Conservation (phyloP, 2,113 vertebrate genomes). For the Lethenteron reissneri region DNA sequence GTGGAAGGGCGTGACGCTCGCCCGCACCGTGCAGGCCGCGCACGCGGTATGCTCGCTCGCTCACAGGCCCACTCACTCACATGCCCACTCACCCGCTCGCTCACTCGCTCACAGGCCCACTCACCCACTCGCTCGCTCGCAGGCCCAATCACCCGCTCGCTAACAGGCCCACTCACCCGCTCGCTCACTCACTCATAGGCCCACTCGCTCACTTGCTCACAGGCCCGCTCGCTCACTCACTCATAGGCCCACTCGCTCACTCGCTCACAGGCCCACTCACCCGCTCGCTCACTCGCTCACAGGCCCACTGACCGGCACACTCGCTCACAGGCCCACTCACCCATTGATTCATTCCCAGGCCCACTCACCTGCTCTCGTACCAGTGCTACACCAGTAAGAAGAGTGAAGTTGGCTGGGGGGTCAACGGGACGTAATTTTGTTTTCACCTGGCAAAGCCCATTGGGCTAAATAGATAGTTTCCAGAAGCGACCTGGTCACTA, state of each 20-base stretch:
- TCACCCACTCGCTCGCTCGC: neutral
- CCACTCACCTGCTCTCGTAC: neutral
- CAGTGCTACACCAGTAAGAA: too few species aligned
- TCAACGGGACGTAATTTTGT: too few species aligned
- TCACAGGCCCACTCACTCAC: neutral
- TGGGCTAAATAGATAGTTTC: too few species aligned
- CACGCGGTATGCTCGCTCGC: conserved; percentile 43
- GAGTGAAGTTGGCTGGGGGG: too few species aligned
- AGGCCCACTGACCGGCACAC: neutral
- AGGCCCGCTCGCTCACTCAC: neutral
- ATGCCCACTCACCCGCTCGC: neutral
- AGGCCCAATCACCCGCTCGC: neutral
- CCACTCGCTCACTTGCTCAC: neutral
- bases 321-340: neutral
- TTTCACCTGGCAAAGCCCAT: too few species aligned
- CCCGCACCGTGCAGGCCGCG: conserved; percentile 63
- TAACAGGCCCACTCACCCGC: neutral
- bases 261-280: neutral
- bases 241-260: neutral
- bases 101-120: neutral
- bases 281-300: neutral
- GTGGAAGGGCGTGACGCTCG: conserved; percentile 60
- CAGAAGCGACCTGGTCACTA: too few species aligned
- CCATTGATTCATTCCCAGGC: neutral
- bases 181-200: neutral